Evolutionary conservation across 1,140 invertebrate species (phyloP), one percentile per base, ranked within the genome.

Genomic region (Vanessa atalanta): DNA sequence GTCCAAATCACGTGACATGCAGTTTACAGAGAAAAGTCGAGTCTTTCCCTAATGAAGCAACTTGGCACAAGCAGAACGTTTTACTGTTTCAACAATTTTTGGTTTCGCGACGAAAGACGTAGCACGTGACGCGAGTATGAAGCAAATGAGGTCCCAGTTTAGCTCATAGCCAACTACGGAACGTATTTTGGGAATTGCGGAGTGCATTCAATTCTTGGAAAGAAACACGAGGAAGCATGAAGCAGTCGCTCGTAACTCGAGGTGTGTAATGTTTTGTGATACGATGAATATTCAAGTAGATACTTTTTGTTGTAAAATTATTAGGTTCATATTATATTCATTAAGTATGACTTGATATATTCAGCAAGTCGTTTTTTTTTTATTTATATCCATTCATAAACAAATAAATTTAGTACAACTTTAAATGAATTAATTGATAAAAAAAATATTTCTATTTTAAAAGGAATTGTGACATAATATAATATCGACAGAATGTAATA

Each of bases 21-120:
- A 60, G 61, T 65, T 69, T 48, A 57, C 61, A 50, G 61, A 65
- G 26, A 57, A 70, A 47, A 55, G 23, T 69, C 73, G 20, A 55
- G 23, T 69, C 73, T 55, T 53, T 53, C 43, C 79, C 79, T 86
- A 86, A 86, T 83, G 82, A 86, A 84, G 75, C 79, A 70, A 75
- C 73, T 84, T 86, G 84, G 84, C 84, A 86, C 75, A 48, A 68
- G n/a, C 51, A 65, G 43, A 57, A 47, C 65, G 75, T 48, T 75
- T 73, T 70, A 72, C 75, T 79, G 75, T 79, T 79, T 70, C 77
- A 74, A 72, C 80, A 80, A 80, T 82, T 83, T 82, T 81, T 82
- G 78, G 79, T 81, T 75, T 37, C 75, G 75, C 71, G 77, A 79
- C 80, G 77, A 57, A 69, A 72, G 65, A 61, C 57, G 57, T 13